These are phyloP conservation scores for Tetragonisca angustula DNA, from an alignment of 2,888 invertebrate species.

Conservation along the genomic window DNA sequence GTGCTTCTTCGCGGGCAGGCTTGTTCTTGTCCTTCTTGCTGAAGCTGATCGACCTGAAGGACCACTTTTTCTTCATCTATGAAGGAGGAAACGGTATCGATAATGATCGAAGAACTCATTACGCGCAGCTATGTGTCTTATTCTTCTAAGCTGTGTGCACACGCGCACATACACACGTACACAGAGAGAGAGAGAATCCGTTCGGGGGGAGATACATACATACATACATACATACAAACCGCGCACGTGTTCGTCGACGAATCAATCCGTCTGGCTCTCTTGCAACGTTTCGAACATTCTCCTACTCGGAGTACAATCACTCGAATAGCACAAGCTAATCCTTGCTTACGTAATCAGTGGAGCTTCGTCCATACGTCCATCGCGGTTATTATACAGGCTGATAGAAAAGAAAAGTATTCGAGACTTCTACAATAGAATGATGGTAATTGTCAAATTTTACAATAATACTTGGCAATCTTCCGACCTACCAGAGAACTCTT, in stretches of 20 bases:
- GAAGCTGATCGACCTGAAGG: constrained; percentile 94
- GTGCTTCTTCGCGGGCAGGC: constrained; percentile 88
- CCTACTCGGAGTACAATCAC: too few relatives aligned
- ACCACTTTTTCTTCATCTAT: constrained; percentile 95
- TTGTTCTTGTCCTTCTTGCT: constrained; percentile 95
- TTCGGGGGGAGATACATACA: background rate
- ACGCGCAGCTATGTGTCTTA: constrained; percentile 24
- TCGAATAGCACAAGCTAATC: background rate
- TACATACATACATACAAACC: too few relatives aligned
- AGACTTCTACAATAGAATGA: too few relatives aligned
- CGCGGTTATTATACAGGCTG: background rate
- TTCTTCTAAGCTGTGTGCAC: constrained; percentile 15
- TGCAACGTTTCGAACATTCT: too few relatives aligned
- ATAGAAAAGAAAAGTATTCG: too few relatives aligned
- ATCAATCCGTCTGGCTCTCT: background rate
- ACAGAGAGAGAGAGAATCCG: background rate
- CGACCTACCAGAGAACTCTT: too few relatives aligned
- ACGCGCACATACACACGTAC: too few relatives aligned
- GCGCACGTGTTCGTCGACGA: constrained; percentile 3
- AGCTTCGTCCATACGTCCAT: background rate
- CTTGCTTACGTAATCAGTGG: background rate
- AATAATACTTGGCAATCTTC: too few relatives aligned
- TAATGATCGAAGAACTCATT: constrained; percentile 53
- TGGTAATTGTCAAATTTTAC: too few relatives aligned
- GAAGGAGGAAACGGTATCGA: constrained; percentile 65